Evolutionary conservation across 2,888 invertebrate genomes (phyloP), one percentile per base, ranked within the genome.

Genomic region (Pimpla rufipes): DNA sequence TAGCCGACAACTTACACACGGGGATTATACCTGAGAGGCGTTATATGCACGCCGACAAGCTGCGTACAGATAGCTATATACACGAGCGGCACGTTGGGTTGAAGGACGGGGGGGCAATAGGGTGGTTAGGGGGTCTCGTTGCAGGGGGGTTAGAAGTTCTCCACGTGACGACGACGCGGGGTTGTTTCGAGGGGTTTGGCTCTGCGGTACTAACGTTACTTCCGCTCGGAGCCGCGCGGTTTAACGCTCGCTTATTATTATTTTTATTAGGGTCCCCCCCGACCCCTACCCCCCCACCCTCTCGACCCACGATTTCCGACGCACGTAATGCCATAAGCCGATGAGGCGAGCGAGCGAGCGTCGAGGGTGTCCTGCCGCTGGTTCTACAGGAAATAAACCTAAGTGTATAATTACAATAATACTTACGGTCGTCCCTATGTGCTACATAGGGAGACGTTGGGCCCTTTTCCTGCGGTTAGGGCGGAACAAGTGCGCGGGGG

Each of bases 391-490:
- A 93, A 93, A 92, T 93, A 92, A 93, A 93, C 92, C 91, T 92
- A 92, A 93, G 93, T 93, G 92, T 92, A 91, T 93, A 93, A 93
- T 93, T 93, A 93, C 92, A 92, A 92, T 93, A 91, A 93, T 93
- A 92, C 92, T 92, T 92, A 88, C 87, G 88, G 85, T 87, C 86
- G 83, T 87, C 87, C 89, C 88, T n/a, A n/a, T n/a, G n/a, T n/a
- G n/a, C n/a, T n/a, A n/a, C n/a, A n/a, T n/a, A n/a, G n/a, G n/a
- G n/a, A n/a, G 79, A 74, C 67, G 35, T 59, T 59, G 59, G 76
- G 83, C 86, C 86, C 84, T 85, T 86, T 76, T 85, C 85, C 87
- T 86, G 83, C 76, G 89, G 88, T 89, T 71, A 35, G 79, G 79
- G 62, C 64, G 62, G 70, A 42, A 57, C 80, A 74, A 83, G 83